Percentiles rank a stretch among this genome's conserved stretches.
These are phyloP conservation scores for Orthosia cruda DNA, from an alignment of 2,888 invertebrate genomes.

Conservation along the genomic window DNA sequence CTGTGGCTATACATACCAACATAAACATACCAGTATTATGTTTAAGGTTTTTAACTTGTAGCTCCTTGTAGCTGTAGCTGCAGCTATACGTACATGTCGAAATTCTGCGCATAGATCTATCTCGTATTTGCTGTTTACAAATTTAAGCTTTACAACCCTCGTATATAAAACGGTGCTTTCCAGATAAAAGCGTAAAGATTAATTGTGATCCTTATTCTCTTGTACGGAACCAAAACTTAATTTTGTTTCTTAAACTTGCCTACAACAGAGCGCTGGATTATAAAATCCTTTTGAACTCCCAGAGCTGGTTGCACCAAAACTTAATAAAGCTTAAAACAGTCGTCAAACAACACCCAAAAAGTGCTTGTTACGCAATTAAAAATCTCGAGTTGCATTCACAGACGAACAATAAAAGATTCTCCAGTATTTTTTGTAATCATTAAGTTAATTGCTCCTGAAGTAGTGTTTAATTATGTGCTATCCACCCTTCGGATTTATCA, in stretches of 20 bases:
- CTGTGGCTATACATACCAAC: neutral
- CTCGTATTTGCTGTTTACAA: conserved; percentile 31
- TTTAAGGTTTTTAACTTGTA: neutral
- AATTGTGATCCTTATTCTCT: conserved; percentile 86
- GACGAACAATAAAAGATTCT: conserved; percentile 22
- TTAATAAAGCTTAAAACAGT: conserved; percentile 50
- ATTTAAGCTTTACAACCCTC: conserved; percentile 33
- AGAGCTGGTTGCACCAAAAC: conserved; percentile 62
- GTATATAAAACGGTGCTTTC: conserved; percentile 72
- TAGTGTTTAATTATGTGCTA: conserved; percentile 52
- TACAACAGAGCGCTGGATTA: conserved; percentile 81
- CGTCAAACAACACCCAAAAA: conserved; percentile 37
- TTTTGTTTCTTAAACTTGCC: conserved; percentile 87
- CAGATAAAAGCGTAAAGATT: conserved; percentile 82
- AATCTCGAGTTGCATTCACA: conserved; percentile 13
- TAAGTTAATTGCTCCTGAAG: conserved; percentile 44
- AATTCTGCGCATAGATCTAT: conserved; percentile 21
- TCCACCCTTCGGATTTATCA: conserved; percentile 46
- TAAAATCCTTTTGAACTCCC: conserved; percentile 77
- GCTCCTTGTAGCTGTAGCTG: neutral
- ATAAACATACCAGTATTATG: conserved; percentile 1
- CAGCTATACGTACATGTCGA: neutral
- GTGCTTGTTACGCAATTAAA: conserved; percentile 26
- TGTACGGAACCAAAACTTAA: conserved; percentile 85
- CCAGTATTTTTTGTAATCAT: conserved; percentile 33